Base-by-base conservation (phyloP, 1,140 invertebrate species). In the silkworm (Bombyx mori) region DNA sequence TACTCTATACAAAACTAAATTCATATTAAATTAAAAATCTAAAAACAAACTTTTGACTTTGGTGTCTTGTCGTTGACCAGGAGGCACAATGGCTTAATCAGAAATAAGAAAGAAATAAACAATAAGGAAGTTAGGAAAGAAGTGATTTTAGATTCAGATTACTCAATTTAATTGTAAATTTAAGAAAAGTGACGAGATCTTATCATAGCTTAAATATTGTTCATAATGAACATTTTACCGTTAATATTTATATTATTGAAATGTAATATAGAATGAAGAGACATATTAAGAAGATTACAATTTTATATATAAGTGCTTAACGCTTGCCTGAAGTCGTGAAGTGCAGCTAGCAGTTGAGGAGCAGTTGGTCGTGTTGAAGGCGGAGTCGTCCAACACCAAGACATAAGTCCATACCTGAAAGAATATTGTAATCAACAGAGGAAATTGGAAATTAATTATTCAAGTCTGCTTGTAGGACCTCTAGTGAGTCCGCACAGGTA, bases 291-390 rank as follows among this genome's bases (percentile, higher is more conserved):
- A n/a, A 44, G 18, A 54, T 42, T 54, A 10, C 6, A 44, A 54
- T 54, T 58, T 68, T 82, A 94, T 62, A 94, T 94, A 74, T 94
- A 94, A 77, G 92, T 92, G 60, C 92, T 93, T 44, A 95, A 91
- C 63, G 94, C 94, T 76, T 94, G 93, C 87, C 96, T 92, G 86
- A 97, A 97, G 81, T 97, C 95, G 82, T 97, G 95, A 56, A 98
- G 90, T 79, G 94, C 97, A 42, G 93, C 92, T 46, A 95, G 89
- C 2, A 98, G 90, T 74, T 97, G 95, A 26, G 92, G 92, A 69
- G 96, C 93, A 10, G 95, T 94, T 1, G 96, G 96, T 50, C 97
- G 86, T 60, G 96, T 93, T 46, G 94, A 92, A 3, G 93, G 89
- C 55, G 92, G 89, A 52, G 91, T 90, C 22, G 94, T 90, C 97